Evolutionary conservation across 2,888 invertebrate genomes (phyloP), one percentile per base, ranked within the genome.

Genomic region (Drosophila longiperda): DNA sequence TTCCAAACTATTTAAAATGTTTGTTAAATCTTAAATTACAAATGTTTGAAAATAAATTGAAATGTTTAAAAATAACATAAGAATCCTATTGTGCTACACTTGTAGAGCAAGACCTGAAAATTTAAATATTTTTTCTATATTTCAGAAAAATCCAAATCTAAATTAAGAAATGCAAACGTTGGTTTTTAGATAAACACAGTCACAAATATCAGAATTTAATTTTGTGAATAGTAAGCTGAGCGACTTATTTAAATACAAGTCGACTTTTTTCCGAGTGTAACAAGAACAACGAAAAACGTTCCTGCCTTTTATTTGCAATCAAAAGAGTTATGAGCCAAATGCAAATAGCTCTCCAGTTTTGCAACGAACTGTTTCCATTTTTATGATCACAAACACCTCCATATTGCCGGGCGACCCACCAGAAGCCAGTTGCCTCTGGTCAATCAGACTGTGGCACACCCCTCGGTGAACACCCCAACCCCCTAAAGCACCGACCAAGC

Each of bases 311-410:
- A 85, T 85, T 85, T 89, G 85, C 88, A 89, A 85, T 85, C 89
- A 87, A 87, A 88, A 88, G 87, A 90, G 90, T 90, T 90, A 87
- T 89, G 83, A 89, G 89, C 78, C 87, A 88, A 90, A 87, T 87
- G 90, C 84, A 90, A 87, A 87, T 88, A 79, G 69, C 69, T 53
- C 49, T 9, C 40, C 45, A 15, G 53, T 72, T 82, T 65, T n/a
- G n/a, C 36, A 26, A 23, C 69, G 57, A 69, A 87, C 70, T 67
- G 75, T 72, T 75, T 73, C 59, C 60, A 73, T 62, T 83, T 83
- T 86, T 84, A 86, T 73, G 79, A 76, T 79, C 52, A 8, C 45
- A 45, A 45, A 45, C 45, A 23, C 60, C 83, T 72, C 55, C 50
- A 38, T 63, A 29, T 6, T 29, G 29, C 29, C 29, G 29, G 29